Conservation (phyloP, 2,113 vertebrate genomes). For the Fukomys damarensis region DNA sequence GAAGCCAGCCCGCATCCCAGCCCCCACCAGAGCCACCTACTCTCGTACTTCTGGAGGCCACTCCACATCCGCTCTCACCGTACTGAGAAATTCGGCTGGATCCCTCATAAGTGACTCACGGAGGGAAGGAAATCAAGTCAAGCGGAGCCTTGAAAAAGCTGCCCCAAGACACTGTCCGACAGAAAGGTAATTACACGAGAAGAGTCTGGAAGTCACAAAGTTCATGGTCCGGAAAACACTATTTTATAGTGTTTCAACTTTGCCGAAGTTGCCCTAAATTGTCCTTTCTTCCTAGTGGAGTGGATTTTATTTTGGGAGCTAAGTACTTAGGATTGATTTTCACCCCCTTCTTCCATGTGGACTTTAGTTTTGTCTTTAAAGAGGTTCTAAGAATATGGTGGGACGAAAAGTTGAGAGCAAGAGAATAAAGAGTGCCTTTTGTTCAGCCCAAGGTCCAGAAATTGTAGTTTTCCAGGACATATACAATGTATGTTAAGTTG, state of each 20-base stretch:
- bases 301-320: neutral
- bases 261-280: neutral
- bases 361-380: neutral
- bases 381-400: slow-evolving; percentile 36
- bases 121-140: slow-evolving; percentile 63
- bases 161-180: slow-evolving; percentile 62
- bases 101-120: slow-evolving; percentile 7
- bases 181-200: slow-evolving; percentile 67
- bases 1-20: slow-evolving; percentile 36
- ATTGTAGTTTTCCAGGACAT: neutral
- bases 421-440: slow-evolving; percentile 68
- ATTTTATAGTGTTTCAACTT: neutral
- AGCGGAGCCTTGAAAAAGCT: slow-evolving; percentile 59
- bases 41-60: slow-evolving; percentile 48
- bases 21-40: slow-evolving; percentile 42
- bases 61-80: slow-evolving; percentile 69
- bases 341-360: neutral
- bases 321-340: neutral
- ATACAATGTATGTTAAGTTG: neutral
- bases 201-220: neutral
- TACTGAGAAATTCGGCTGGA: neutral
- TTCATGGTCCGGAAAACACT: neutral
- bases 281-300: neutral
- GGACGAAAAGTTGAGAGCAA: slow-evolving; percentile 30
- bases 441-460: slow-evolving; percentile 38